Base-by-base conservation (phyloP, 2,888 invertebrate genomes). In the Polydrusus pterygomalis region DNA sequence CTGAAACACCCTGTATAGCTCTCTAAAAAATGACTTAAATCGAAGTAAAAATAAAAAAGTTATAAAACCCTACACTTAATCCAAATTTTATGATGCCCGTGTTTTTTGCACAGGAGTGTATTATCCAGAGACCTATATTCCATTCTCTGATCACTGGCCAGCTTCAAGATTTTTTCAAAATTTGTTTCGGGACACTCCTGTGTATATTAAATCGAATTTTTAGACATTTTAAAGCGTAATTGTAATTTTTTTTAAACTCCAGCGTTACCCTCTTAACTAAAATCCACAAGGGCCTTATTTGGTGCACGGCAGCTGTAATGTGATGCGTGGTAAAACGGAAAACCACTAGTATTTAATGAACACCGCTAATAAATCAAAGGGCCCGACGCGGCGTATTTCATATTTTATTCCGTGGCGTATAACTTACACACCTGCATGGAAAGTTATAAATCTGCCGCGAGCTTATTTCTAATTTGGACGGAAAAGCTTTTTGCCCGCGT, bases 361-460 rank as follows among this genome's bases (percentile, higher is more conserved):
- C 75, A 83, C 83, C 83, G 83, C 83, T 85, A 86, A 87, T 87
- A 87, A 87, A 87, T 87, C 87, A 87, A 84, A 84, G 82, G 81
- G 82, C 81, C 83, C 83, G 85, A 83, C 85, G 80, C 82, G 80
- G 84, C 84, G 85, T 86, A 86, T 86, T 86, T 86, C 86, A 86
- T 86, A 85, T 86, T 86, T 87, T 86, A 86, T 86, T 86, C 84
- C 81, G 78, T 82, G 81, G 78, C 82, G 84, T 83, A 84, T 85
- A 85, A 85, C 84, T 86, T 84, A 86, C 85, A 86, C 86, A 86
- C 86, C 86, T 86, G 85, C 84, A 86, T 84, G 83, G 80, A 79
- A 77, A 78, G 80, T 72, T 72, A 78, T 78, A 78, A 75, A 78
- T 78, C 70, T 78, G 65, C 72, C 70, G 17, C 49, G 58, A 51